A percentile compares a stretch with the other conserved stretches of the same genome.
Conservation (phyloP, 2,888 invertebrate genomes). For the Meganola albula region DNA sequence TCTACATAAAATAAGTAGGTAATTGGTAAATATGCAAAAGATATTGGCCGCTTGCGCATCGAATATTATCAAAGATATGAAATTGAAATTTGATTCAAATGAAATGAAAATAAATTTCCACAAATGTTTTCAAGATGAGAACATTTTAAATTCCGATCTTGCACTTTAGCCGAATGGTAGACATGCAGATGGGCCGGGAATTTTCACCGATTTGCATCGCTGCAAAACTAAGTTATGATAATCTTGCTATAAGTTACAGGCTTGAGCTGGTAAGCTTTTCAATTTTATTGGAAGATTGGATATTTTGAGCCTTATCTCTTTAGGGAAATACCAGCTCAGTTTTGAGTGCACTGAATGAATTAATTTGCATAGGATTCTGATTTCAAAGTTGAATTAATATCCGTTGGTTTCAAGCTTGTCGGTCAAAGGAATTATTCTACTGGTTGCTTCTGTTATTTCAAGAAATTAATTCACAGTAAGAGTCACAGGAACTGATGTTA, state of each 20-base stretch:
- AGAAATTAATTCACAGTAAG: not conserved
- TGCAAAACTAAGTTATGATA: constrained; percentile 64
- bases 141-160: constrained; percentile 64
- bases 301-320: constrained; percentile 33
- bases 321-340: constrained; percentile 33
- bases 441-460: constrained; percentile 9
- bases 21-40: too few relatives aligned
- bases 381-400: not conserved
- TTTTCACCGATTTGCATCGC: constrained; percentile 62
- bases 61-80: constrained; percentile 18
- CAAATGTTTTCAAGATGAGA: constrained; percentile 45
- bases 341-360: constrained; percentile 32
- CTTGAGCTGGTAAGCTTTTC: constrained; percentile 47
- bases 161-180: constrained; percentile 51
- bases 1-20: too few relatives aligned
- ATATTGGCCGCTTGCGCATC: too few relatives aligned
- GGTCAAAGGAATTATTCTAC: constrained; percentile 19
- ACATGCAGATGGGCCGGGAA: constrained; percentile 57
- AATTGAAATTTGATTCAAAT: constrained; percentile 20
- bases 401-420: constrained; percentile 2
- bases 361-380: constrained; percentile 26
- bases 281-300: constrained; percentile 51
- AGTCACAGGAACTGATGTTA: too few relatives aligned
- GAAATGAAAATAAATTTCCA: constrained; percentile 37
- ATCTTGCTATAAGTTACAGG: constrained; percentile 62